Percentiles rank a stretch among this genome's conserved stretches.
These are phyloP conservation scores for Amphibalanus amphitrite DNA, from an alignment of 1,140 invertebrate genomes.

Conservation along the genomic window DNA sequence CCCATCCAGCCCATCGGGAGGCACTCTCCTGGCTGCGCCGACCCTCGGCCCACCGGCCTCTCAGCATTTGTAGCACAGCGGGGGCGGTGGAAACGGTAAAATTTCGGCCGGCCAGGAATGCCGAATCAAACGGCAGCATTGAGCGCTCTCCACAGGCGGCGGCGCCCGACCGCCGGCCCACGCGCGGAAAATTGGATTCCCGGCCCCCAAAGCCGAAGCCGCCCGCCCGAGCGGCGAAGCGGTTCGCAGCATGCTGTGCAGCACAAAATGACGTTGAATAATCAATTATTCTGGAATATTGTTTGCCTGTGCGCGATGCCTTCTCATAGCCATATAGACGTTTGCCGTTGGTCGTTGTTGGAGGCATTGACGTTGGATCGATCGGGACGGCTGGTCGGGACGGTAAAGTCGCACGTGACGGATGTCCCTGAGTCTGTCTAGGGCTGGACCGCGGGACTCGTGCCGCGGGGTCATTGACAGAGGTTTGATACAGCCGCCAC, in stretches of 20 bases:
- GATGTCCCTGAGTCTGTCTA: too few relatives aligned
- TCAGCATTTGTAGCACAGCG: not conserved
- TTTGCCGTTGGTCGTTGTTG: not conserved
- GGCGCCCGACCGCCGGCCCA: too few relatives aligned
- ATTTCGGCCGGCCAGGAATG: not conserved
- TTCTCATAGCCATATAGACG: not conserved
- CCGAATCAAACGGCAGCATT: not conserved
- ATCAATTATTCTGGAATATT: slow-evolving; percentile 2
- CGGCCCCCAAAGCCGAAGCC: not conserved
- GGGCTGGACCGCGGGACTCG: too few relatives aligned
- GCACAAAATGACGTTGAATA: not conserved
- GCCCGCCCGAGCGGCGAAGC: not conserved
- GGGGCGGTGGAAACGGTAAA: not conserved
- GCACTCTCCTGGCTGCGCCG: too few relatives aligned
- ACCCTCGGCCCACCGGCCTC: not conserved
- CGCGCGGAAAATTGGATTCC: not conserved
- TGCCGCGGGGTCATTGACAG: too few relatives aligned
- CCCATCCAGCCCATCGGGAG: too few relatives aligned
- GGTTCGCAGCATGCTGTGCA: not conserved
- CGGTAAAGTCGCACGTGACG: too few relatives aligned
- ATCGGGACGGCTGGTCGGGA: too few relatives aligned
- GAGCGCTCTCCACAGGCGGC: not conserved
- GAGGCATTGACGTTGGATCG: too few relatives aligned
- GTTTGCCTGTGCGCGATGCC: not conserved
- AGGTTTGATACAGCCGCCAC: too few relatives aligned